Conservation (phyloP, 1,140 invertebrate genomes). For the Acromyrmex echinatior region DNA sequence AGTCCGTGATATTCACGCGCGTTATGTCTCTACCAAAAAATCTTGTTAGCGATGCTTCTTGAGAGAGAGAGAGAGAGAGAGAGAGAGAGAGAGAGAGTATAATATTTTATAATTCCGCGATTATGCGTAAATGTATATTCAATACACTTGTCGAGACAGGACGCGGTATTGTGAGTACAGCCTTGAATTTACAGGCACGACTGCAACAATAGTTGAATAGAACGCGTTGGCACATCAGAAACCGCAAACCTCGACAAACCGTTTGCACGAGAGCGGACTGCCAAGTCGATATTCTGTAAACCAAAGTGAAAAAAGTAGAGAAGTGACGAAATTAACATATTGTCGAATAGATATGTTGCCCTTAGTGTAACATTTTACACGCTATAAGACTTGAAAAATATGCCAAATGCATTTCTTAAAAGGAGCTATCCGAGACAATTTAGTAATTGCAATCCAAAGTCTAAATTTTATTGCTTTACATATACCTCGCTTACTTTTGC, state of each 20-base stretch:
- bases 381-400: not conserved
- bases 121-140: constrained; percentile 22
- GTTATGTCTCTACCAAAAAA: not conserved
- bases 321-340: constrained; percentile 38
- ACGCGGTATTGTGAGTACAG: constrained; percentile 60
- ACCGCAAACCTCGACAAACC: constrained; percentile 49
- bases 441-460: not conserved
- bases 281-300: constrained; percentile 40
- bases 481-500: not conserved
- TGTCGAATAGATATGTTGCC: constrained; percentile 5
- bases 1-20: not conserved
- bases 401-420: not conserved
- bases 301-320: constrained; percentile 26
- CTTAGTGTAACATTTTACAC: not conserved
- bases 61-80: no score
- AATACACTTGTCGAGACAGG: constrained; percentile 44
- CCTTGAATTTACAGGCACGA: constrained; percentile 64
- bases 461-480: constrained; percentile 5
- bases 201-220: constrained; percentile 67
- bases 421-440: no score
- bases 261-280: constrained; percentile 18
- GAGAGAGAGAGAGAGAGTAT: not conserved
- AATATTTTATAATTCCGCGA: not conserved
- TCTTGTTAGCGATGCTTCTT: not conserved
- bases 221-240: constrained; percentile 55